These are phyloP conservation scores for Drosophila prostipennis DNA, from an alignment of 2,888 invertebrate genomes.

Conservation along the genomic window DNA sequence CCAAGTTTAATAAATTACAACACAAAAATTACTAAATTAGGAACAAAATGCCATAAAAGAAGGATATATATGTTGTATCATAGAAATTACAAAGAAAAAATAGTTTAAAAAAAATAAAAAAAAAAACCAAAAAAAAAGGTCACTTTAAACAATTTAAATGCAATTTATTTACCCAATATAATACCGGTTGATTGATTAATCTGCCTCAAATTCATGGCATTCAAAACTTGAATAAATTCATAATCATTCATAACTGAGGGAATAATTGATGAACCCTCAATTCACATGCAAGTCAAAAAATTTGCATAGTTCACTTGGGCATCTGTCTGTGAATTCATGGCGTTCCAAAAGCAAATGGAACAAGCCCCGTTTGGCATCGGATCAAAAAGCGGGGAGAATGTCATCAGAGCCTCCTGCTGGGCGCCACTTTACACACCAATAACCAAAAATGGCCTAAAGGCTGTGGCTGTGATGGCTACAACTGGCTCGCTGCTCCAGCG, in stretches of 20 bases:
- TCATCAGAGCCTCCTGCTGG: conserved; percentile 44
- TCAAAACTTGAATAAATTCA: conserved; percentile 7
- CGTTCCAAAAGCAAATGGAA: conserved; percentile 6
- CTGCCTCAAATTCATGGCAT: conserved; percentile 2
- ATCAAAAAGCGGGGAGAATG: conserved; percentile 36
- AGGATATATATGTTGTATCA: no score
- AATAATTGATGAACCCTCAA: conserved; percentile 14
- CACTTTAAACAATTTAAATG: neutral
- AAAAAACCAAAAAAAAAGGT: no score
- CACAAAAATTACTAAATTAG: no score
- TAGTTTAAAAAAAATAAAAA: no score
- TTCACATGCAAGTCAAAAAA: neutral
- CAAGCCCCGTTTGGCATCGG: conserved; percentile 2
- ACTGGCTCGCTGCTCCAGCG: conserved; percentile 16
- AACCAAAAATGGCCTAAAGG: conserved; percentile 27
- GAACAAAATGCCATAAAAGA: no score
- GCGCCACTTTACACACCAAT: conserved; percentile 42
- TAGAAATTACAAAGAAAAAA: no score
- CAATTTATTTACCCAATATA: neutral
- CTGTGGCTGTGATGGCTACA: conserved; percentile 7
- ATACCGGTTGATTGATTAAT: conserved; percentile 16
- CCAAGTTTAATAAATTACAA: no score
- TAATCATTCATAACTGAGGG: conserved; percentile 6
- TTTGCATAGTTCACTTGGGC: conserved; percentile 12
- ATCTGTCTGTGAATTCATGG: neutral